Percentiles rank a stretch among this genome's conserved stretches.
Conservation (phyloP, 2,888 invertebrate species). For the Athrips mouffetella region DNA sequence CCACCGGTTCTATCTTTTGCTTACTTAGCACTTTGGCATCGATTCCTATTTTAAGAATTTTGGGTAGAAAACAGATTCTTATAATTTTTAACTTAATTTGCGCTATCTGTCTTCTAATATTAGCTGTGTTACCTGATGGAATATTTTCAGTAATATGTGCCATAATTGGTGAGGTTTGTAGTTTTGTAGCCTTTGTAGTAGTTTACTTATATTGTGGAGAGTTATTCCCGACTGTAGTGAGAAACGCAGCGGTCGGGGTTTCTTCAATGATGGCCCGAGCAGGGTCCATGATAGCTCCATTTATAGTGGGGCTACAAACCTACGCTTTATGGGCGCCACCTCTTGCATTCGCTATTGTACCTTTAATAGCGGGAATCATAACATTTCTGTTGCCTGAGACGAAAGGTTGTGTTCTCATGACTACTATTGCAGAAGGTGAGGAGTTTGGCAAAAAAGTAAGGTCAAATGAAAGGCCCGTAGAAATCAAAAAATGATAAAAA, state of each 20-base stretch:
- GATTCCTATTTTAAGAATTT: constrained; percentile 80
- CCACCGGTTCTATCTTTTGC: constrained; percentile 83
- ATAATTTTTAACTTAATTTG: constrained; percentile 81
- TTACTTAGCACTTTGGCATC: constrained; percentile 78
- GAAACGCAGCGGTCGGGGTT: constrained; percentile 92
- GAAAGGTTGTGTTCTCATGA: constrained; percentile 84
- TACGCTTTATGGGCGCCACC: constrained; percentile 81
- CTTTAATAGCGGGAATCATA: constrained; percentile 77
- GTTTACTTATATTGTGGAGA: constrained; percentile 93
- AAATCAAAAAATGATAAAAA: too few species aligned
- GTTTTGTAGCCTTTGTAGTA: constrained; percentile 90
- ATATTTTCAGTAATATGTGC: constrained; percentile 79
- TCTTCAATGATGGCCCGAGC: constrained; percentile 92
- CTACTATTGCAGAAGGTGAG: constrained; percentile 89
- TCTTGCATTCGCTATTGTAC: constrained; percentile 83
- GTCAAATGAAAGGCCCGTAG: constrained; percentile 1
- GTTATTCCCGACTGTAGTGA: constrained; percentile 91
- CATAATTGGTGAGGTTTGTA: constrained; percentile 85
- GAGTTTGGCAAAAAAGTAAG: constrained; percentile 56
- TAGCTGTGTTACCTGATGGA: constrained; percentile 74
- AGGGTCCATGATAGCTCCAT: constrained; percentile 92
- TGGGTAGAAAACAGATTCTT: constrained; percentile 83
- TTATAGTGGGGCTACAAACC: constrained; percentile 81
- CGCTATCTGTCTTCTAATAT: constrained; percentile 78
- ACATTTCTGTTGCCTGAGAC: constrained; percentile 86